Evolutionary conservation across 2,888 invertebrate species (phyloP).

Genomic region (Heterodera filipjevi): DNA sequence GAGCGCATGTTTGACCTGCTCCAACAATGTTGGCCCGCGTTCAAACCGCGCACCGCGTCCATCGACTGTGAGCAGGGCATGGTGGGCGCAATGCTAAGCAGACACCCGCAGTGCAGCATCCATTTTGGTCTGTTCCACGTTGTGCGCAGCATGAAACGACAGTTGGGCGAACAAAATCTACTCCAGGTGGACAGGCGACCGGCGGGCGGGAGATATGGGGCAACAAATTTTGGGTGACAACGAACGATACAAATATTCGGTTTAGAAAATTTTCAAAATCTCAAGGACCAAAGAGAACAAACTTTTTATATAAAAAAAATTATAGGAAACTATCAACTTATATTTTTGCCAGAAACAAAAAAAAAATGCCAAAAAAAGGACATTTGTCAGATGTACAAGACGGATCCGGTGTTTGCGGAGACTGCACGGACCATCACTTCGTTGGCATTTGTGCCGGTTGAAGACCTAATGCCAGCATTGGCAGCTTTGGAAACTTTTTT

Average conservation of each 20-base stretch:
- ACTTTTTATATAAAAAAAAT: too few species aligned
- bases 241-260: too few species aligned
- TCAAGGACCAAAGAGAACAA: too few species aligned
- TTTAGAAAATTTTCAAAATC: too few species aligned
- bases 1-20: conserved; percentile 26
- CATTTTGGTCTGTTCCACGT: conserved; percentile 19
- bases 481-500: conserved; percentile 16
- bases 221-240: too few species aligned
- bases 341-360: too few species aligned
- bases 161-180: conserved; percentile 14
- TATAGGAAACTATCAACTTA: too few species aligned
- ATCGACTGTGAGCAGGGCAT: conserved; percentile 26
- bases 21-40: conserved; percentile 17
- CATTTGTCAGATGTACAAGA: conserved; percentile 27
- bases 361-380: too few species aligned
- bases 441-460: conserved; percentile 19
- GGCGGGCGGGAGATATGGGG: too few species aligned
- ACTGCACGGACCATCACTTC: conserved; percentile 17
- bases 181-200: conserved; percentile 3
- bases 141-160: conserved; percentile 17
- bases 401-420: conserved; percentile 25
- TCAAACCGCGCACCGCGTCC: conserved; percentile 17
- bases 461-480: conserved; percentile 18
- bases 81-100: neutral
- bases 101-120: conserved; percentile 19